phyloP scores from a whole-genome alignment of 2,888 invertebrate genomes.

The Nomada lathburiana region DNA sequence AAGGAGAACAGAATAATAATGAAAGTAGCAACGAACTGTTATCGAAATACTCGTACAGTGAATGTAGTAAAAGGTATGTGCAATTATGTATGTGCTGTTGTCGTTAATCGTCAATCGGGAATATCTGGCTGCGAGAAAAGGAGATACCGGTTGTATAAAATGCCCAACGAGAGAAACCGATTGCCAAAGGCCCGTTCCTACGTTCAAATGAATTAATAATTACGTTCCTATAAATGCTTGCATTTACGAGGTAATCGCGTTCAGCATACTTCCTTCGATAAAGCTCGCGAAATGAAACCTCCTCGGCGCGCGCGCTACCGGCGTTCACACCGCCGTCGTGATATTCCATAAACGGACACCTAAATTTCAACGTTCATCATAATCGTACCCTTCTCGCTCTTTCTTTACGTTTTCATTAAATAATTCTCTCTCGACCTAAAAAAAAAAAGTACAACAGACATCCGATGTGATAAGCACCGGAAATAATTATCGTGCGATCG shows the following conservation, averaged over 20 bases:
- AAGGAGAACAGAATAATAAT: constrained; percentile 1
- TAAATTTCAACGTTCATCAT: constrained; percentile 36
- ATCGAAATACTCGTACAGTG: constrained; percentile 37
- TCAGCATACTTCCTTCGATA: constrained; percentile 12
- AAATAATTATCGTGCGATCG: constrained; percentile 38
- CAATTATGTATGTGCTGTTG: constrained; percentile 39
- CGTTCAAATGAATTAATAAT: constrained; percentile 16
- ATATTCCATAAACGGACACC: constrained; percentile 42
- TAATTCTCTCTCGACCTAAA: constrained; percentile 28
- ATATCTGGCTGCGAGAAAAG: constrained; percentile 47
- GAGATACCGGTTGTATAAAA: constrained; percentile 26
- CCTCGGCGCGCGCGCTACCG: constrained; percentile 19
- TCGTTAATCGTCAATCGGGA: constrained; percentile 9
- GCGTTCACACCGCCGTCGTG: background rate
- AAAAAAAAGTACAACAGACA: constrained; percentile 27
- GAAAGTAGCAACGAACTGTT: constrained; percentile 37
- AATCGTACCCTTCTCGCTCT: constrained; percentile 18
- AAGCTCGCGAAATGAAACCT: constrained; percentile 14
- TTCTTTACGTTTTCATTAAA: background rate
- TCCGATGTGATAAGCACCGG: constrained; percentile 33
- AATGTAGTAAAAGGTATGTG: constrained; percentile 55
- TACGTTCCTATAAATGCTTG: constrained; percentile 47
- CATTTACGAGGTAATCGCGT: constrained; percentile 30
- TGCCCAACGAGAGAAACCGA: constrained; percentile 43
- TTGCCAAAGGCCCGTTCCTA: constrained; percentile 48